Evolutionary conservation across 30 jellyfish, hydroid and myxozoan species (phyloP).

Genomic region (Aurelia aurita): DNA sequence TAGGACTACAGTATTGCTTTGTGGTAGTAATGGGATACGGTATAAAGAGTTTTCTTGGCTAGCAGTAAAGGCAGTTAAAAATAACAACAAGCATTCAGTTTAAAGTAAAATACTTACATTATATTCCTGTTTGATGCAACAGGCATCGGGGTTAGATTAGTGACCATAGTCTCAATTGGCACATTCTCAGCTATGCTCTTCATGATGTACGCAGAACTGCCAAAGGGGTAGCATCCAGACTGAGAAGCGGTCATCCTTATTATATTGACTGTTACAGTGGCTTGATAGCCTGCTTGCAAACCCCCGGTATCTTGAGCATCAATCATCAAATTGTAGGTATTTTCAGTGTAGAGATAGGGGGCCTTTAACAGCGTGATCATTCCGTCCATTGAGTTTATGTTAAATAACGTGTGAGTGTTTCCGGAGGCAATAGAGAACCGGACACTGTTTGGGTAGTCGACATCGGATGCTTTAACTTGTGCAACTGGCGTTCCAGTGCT

Average conservation of each 20-base stretch:
- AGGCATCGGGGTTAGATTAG: slow-evolving; percentile 25
- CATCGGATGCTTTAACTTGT: slow-evolving; percentile 72
- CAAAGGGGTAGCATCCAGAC: slow-evolving; percentile 70
- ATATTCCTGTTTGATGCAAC: slow-evolving; percentile 62
- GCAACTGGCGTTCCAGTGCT: slow-evolving; percentile 59
- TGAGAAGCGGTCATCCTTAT: slow-evolving; percentile 55
- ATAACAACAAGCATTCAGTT: too few species aligned
- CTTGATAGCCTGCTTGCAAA: slow-evolving; percentile 24
- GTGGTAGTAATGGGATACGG: too few species aligned
- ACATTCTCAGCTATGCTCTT: slow-evolving; percentile 43
- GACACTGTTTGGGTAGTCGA: slow-evolving; percentile 54
- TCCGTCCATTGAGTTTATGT: slow-evolving; percentile 70
- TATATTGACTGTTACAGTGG: slow-evolving; percentile 44
- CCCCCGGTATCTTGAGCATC: slow-evolving; percentile 76
- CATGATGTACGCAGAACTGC: slow-evolving; percentile 18
- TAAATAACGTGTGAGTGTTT: slow-evolving; percentile 56
- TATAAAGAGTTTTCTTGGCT: too few species aligned
- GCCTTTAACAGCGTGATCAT: slow-evolving; percentile 45
- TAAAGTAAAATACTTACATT: slow-evolving; percentile 36
- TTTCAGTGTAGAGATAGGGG: slow-evolving; percentile 45
- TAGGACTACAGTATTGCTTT: too few species aligned
- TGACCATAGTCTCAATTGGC: slow-evolving; percentile 56
- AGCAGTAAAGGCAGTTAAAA: too few species aligned
- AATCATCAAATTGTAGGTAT: slow-evolving; percentile 36
- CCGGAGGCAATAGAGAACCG: slow-evolving; percentile 76